Conservation (phyloP, 2,888 invertebrate genomes). For the Drosophila sordidapex region DNA sequence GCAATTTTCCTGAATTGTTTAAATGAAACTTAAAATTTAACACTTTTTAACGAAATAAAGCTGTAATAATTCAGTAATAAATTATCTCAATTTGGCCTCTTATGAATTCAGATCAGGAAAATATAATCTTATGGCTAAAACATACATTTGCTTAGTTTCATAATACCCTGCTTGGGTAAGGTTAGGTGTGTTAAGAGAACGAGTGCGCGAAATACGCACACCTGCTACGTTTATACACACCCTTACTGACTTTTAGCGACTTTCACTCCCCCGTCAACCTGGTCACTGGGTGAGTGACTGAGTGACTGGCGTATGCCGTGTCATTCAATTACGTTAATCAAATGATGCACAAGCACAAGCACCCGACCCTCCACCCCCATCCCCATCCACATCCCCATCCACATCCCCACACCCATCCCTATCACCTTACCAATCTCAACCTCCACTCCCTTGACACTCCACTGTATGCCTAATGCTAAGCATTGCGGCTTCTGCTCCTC, state of each 20-base stretch:
- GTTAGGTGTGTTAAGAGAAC: conserved; percentile 17
- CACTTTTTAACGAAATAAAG: not conserved
- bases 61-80: not conserved
- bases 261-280: conserved; percentile 48
- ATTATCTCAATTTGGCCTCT: not conserved
- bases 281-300: conserved; percentile 39
- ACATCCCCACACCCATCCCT: not conserved
- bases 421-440: not conserved
- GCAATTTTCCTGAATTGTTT: not conserved
- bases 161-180: not conserved
- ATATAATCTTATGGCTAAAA: not conserved
- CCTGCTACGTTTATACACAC: conserved; percentile 49
- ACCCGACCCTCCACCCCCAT: conserved; percentile 5
- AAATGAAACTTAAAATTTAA: not conserved
- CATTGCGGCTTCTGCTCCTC: conserved; percentile 43
- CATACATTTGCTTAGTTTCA: not conserved
- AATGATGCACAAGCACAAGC: conserved; percentile 72
- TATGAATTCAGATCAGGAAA: not conserved
- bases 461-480: conserved; percentile 42
- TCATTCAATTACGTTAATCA: conserved; percentile 80
- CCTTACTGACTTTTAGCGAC: conserved; percentile 63
- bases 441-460: conserved; percentile 36
- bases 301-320: conserved; percentile 73
- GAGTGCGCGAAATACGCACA: conserved; percentile 39
- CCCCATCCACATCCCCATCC: too few relatives aligned